Percentiles rank a stretch among this genome's conserved stretches.
phyloP scores from a whole-genome alignment of 2,797 vertebrate species.

The Melanotaenia nigrans region DNA sequence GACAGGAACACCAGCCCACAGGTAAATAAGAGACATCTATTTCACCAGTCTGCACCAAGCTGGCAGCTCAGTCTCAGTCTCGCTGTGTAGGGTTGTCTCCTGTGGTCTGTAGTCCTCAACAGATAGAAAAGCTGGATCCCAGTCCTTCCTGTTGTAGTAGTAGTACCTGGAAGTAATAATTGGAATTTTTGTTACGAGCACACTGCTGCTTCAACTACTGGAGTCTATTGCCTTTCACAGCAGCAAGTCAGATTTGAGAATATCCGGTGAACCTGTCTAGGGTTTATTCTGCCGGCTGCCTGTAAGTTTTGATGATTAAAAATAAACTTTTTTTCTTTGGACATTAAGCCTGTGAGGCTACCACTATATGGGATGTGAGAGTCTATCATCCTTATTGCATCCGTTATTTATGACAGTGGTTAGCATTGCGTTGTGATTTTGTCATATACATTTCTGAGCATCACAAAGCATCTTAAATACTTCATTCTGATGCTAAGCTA shows the following conservation, averaged over 20 bases:
- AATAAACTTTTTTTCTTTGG: neutral
- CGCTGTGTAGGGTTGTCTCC: neutral
- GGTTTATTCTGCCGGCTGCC: slow-evolving; percentile 9
- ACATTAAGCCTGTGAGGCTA: neutral
- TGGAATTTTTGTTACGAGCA: neutral
- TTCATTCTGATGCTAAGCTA: slow-evolving; percentile 15
- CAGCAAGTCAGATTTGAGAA: slow-evolving; percentile 5
- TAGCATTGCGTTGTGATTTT: slow-evolving; percentile 17
- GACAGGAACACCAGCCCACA: neutral
- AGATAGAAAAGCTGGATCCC: neutral
- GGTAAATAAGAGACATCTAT: slow-evolving; percentile 1
- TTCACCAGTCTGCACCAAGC: neutral
- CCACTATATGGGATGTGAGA: neutral
- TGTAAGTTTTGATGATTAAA: neutral
- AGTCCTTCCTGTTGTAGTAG: neutral
- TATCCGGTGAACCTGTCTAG: slow-evolving; percentile 6
- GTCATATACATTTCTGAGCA: neutral
- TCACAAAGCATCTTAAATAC: slow-evolving; percentile 10
- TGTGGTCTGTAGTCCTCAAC: neutral
- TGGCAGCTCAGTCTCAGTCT: slow-evolving; percentile 1
- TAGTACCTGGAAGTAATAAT: slow-evolving; percentile 3
- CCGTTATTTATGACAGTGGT: slow-evolving; percentile 15
- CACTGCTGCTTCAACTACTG: neutral
- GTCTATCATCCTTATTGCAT: neutral
- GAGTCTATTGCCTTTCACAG: slow-evolving; percentile 2